A percentile compares a stretch with the other conserved stretches of the same genome.
phyloP scores from a whole-genome alignment of 2,888 invertebrate genomes.

The Hydrotaea diabolus region DNA sequence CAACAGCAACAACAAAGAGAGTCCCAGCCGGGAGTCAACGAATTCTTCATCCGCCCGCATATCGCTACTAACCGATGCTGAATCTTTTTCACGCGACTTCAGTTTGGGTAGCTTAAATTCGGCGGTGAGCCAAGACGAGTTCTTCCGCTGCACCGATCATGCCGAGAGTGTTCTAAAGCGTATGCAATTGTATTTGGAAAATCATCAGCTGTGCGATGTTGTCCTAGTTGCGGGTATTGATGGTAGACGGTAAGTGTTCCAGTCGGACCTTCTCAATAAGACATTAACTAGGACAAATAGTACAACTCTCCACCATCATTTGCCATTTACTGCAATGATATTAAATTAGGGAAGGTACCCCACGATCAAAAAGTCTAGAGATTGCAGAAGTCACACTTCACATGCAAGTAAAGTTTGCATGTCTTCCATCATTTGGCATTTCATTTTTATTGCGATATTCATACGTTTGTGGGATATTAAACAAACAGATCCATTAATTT shows the following conservation, averaged over 20 bases:
- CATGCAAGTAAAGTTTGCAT: not conserved
- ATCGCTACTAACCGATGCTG: slow-evolving; percentile 76
- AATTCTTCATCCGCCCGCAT: slow-evolving; percentile 78
- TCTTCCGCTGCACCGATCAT: slow-evolving; percentile 89
- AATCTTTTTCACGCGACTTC: slow-evolving; percentile 85
- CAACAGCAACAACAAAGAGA: slow-evolving; percentile 76
- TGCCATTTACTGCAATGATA: no score
- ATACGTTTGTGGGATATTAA: slow-evolving; percentile 44
- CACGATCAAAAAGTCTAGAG: no score
- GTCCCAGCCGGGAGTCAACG: slow-evolving; percentile 80
- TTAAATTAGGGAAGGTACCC: no score
- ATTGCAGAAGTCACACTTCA: no score
- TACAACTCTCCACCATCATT: not conserved
- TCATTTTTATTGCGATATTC: slow-evolving; percentile 25
- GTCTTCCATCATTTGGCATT: not conserved
- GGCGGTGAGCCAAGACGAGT: slow-evolving; percentile 88
- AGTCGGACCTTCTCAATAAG: not conserved
- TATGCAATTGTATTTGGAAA: slow-evolving; percentile 91
- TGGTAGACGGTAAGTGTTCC: slow-evolving; percentile 83
- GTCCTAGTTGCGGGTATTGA: slow-evolving; percentile 89
- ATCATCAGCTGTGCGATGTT: slow-evolving; percentile 93
- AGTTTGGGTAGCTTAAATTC: slow-evolving; percentile 86
- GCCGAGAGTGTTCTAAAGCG: slow-evolving; percentile 90
- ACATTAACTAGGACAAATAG: not conserved
- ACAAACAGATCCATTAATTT: slow-evolving; percentile 63